These are phyloP conservation scores for Coremacera marginata DNA, from an alignment of 2,888 invertebrate species.

Conservation along the genomic window DNA sequence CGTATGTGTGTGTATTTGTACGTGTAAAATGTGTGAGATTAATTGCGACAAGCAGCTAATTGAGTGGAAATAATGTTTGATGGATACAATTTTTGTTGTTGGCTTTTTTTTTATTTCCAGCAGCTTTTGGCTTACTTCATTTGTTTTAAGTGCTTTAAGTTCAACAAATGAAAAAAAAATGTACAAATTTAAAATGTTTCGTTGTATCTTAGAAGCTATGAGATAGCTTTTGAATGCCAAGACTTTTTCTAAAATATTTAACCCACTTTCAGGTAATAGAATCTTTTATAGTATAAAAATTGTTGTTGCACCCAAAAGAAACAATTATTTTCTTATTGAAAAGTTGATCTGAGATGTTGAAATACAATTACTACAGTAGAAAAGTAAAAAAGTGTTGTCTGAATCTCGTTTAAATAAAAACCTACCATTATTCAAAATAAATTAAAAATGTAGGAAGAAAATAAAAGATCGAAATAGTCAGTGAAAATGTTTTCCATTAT, in stretches of 20 bases:
- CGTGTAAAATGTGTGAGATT: slow-evolving; percentile 4
- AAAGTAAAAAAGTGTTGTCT: too few species aligned
- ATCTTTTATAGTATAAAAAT: not conserved
- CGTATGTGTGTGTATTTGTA: not conserved
- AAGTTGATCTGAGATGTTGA: not conserved
- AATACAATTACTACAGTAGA: too few species aligned
- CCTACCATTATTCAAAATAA: too few species aligned
- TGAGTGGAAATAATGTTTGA: slow-evolving; percentile 36
- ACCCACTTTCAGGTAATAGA: not conserved
- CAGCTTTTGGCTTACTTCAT: not conserved
- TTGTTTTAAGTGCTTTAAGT: slow-evolving; percentile 5
- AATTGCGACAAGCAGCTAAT: slow-evolving; percentile 35
- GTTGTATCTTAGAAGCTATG: too few species aligned
- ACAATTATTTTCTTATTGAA: not conserved
- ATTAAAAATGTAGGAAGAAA: too few species aligned
- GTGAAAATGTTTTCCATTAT: too few species aligned
- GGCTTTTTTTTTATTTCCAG: not conserved
- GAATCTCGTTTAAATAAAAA: too few species aligned
- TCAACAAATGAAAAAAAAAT: not conserved
- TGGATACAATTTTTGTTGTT: slow-evolving; percentile 19
- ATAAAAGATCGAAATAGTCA: too few species aligned
- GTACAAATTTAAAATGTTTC: too few species aligned
- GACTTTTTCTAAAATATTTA: not conserved
- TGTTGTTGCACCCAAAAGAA: not conserved
- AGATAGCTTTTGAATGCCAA: slow-evolving; percentile 18